Base-by-base conservation (phyloP, 1,140 invertebrate genomes). In the Zaprionus gabonicus region DNA sequence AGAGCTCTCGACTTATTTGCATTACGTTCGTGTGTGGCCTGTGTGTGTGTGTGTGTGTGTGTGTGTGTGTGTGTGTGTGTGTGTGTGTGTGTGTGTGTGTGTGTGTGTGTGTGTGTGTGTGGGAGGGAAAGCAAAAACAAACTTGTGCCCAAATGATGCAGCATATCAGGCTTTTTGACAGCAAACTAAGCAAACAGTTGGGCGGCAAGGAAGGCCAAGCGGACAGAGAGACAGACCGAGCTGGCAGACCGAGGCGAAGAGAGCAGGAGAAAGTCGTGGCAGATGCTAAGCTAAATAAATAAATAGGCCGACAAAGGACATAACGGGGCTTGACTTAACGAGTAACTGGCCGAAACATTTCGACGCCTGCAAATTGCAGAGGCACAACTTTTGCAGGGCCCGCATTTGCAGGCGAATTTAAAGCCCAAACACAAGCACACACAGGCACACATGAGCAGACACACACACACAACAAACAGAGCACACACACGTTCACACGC, bases 251-350 rank as follows among this genome's bases (percentile, higher is more conserved):
- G 28, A 31, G 38, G 38, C 12, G 15, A 41, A 41, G 13, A 15
- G 38, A 15, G 38, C 38, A 41, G 6, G 6, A 41, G 13, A 5
- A 25, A 53, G 28, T 64, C 34, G 17, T 25, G 25, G 34, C 53
- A 68, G 17, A 36, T 55, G 66, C 67, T 60, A 46, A 44, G 60
- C 59, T 51, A 44, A 65, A 76, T 71, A 71, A 76, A 76, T 71
- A 76, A 76, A 76, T 59, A 64, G 28, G 41, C 23, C 53, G 28
- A 71, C 53, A 75, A 63, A 51, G 41, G 60, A 28, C 23, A 58
- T 31, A 72, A 31, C 36, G 51, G 60, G 27, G 53, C 23, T 28
- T 56, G 56, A 58, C 27, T 36, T 36, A 34, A 58, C 56, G 56
- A 58, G 56, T 71, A 64, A 64, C 59, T 55, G 68, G 27, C 59